Evolutionary conservation across 2,113 vertebrate species (phyloP), one percentile per base, ranked within the genome.

Genomic region (Gadus macrocephalus): DNA sequence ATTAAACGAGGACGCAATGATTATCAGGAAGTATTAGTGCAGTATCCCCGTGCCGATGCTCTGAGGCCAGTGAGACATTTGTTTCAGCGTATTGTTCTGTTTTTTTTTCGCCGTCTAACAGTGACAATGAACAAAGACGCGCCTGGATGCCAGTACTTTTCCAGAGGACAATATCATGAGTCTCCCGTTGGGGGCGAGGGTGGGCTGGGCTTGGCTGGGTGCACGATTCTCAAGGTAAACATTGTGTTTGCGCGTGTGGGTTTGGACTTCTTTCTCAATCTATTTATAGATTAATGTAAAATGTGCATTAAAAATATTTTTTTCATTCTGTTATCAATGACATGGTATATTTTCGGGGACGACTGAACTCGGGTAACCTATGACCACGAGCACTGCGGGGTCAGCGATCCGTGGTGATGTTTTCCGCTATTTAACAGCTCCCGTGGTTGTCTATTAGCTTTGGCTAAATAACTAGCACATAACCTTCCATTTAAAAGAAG

Each of bases 121-220:
- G 38, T 81, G 79, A 91, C 88, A 92, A 91, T 90, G 87, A 88
- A 91, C 89, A 92, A 90, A 88, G 87, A 84, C 25, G 25, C 76
- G 83, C 81, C 73, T 72, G 69, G 62, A 83, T 85, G 88, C 85
- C 88, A 87, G 90, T 91, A 91, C 75, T 91, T 92, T 91, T 91
- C 91, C 91, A 91, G 81, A 85, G 76, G 79, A 86, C 82, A 85
- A 86, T 82, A 87, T 85, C 73, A 82, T 78, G 77, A 67, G 72
- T 86, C 85, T 81, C 77, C 83, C 83, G 73, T 78, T 70, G 76
- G 71, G 75, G 79, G 35, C 62, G 38, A 72, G 76, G 70, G 78
- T 65, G 77, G 71, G 71, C 38, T 20, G 20, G 71, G 55, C 65
- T 0, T 5, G 56, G 58, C 63, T 53, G 62, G 25, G 15, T 38